Percentiles rank a stretch among this genome's conserved stretches.
These are phyloP conservation scores for Limnephilus rhombicus DNA, from an alignment of 2,888 invertebrate species.

Conservation along the genomic window DNA sequence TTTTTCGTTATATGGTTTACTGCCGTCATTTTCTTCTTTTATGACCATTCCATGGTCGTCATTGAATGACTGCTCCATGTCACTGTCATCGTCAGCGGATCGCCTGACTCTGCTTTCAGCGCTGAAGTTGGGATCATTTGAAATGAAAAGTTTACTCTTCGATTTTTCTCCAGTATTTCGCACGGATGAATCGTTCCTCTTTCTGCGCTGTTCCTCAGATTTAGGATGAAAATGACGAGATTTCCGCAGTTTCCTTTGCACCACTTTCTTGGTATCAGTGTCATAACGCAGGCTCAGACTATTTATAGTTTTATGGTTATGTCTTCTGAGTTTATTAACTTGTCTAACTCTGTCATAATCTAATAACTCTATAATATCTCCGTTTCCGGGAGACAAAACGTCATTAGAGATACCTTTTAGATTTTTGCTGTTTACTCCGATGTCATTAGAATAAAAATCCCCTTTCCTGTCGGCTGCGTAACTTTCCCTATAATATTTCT, in stretches of 20 bases:
- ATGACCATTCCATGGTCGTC: constrained; percentile 5
- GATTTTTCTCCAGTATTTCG: background rate
- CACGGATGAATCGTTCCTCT: background rate
- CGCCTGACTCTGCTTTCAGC: constrained; percentile 17
- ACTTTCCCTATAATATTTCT: constrained; percentile 60
- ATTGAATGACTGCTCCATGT: constrained; percentile 1
- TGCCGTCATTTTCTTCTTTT: constrained; percentile 40
- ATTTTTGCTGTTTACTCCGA: background rate
- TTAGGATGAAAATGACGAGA: constrained; percentile 42
- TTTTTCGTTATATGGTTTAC: constrained; percentile 57
- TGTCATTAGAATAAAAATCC: constrained; percentile 28
- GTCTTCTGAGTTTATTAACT: constrained; percentile 61
- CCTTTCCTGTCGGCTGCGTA: background rate
- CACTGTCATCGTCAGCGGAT: background rate
- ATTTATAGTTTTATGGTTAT: constrained; percentile 65
- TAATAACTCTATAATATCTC: constrained; percentile 63
- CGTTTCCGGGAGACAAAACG: constrained; percentile 51
- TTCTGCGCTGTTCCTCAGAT: constrained; percentile 39
- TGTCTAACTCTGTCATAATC: constrained; percentile 61
- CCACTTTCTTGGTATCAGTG: constrained; percentile 55
- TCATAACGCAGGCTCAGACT: constrained; percentile 64
- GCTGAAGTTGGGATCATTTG: background rate
- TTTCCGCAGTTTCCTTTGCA: constrained; percentile 62
- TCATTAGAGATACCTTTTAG: background rate
- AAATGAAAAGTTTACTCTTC: background rate